phyloP scores from a whole-genome alignment of 2,888 invertebrate species.

The Aquatica leii region DNA sequence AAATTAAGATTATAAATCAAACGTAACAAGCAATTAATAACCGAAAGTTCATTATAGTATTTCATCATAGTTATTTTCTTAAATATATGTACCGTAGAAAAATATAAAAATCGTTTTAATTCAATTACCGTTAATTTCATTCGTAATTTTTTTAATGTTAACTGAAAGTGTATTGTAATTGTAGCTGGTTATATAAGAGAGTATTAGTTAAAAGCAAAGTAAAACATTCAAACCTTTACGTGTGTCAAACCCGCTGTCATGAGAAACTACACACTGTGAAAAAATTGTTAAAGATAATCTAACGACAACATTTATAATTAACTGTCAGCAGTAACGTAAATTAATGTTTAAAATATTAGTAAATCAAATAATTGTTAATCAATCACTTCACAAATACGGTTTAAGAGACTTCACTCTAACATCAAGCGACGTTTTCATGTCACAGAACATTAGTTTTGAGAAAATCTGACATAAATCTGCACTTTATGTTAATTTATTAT shows the following conservation, averaged over 20 bases:
- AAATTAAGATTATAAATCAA: no score
- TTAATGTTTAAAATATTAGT: conserved; percentile 35
- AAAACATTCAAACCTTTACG: no score
- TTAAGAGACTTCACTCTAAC: conserved; percentile 21
- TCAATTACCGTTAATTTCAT: no score
- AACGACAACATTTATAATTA: conserved; percentile 33
- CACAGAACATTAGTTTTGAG: conserved; percentile 17
- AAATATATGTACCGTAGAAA: no score
- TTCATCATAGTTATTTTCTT: no score
- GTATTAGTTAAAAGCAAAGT: no score
- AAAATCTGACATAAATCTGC: conserved; percentile 12
- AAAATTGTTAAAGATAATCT: conserved; percentile 27
- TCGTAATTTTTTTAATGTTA: no score
- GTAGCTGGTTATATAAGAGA: no score
- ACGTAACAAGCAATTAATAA: no score
- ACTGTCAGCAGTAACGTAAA: conserved; percentile 33
- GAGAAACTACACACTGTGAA: conserved; percentile 12
- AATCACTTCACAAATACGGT: conserved; percentile 26
- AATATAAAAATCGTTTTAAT: no score
- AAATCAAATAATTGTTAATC: conserved; percentile 38
- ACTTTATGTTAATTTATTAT: conserved; percentile 8
- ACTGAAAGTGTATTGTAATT: no score
- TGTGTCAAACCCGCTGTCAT: neutral
- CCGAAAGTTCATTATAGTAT: no score
- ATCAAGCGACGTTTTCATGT: conserved; percentile 22